These are phyloP conservation scores for Scaptomyza hsui DNA, from an alignment of 1,140 invertebrate species.

Conservation along the genomic window DNA sequence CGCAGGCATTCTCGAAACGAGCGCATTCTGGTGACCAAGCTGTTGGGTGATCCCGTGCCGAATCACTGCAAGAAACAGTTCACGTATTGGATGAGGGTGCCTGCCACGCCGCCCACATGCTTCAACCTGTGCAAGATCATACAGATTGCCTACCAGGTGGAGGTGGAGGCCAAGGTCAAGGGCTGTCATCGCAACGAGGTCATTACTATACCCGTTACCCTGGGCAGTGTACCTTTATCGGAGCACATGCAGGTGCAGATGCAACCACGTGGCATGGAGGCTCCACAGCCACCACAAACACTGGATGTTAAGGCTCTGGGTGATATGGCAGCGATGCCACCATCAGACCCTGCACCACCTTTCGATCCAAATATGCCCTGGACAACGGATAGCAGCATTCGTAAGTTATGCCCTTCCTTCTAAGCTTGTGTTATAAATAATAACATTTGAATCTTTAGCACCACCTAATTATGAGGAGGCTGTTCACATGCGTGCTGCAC, in stretches of 20 bases:
- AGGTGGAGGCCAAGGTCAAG: constrained; percentile 84
- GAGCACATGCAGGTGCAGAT: constrained; percentile 41
- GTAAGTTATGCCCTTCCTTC: constrained; percentile 33
- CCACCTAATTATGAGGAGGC: constrained; percentile 76
- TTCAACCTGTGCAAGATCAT: constrained; percentile 89
- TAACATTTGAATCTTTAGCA: constrained; percentile 30
- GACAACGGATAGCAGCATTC: constrained; percentile 43
- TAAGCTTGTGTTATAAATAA: neutral
- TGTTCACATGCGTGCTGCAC: constrained; percentile 50
- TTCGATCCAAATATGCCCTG: constrained; percentile 27
- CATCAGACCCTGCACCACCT: constrained; percentile 29
- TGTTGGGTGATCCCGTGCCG: constrained; percentile 54
- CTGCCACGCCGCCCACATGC: constrained; percentile 88
- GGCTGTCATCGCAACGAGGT: constrained; percentile 84
- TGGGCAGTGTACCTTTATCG: constrained; percentile 85
- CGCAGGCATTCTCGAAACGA: constrained; percentile 69
- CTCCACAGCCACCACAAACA: constrained; percentile 13
- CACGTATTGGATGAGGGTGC: constrained; percentile 85
- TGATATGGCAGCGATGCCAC: neutral
- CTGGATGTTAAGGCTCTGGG: constrained; percentile 38
- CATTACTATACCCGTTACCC: constrained; percentile 84
- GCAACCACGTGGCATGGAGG: constrained; percentile 40
- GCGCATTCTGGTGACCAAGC: constrained; percentile 45
- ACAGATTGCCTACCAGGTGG: constrained; percentile 88
- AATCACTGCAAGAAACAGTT: constrained; percentile 68